Percentiles rank a stretch among this genome's conserved stretches.
Conservation (phyloP, 2,797 vertebrate species). For the Acropternis orthonyx region DNA sequence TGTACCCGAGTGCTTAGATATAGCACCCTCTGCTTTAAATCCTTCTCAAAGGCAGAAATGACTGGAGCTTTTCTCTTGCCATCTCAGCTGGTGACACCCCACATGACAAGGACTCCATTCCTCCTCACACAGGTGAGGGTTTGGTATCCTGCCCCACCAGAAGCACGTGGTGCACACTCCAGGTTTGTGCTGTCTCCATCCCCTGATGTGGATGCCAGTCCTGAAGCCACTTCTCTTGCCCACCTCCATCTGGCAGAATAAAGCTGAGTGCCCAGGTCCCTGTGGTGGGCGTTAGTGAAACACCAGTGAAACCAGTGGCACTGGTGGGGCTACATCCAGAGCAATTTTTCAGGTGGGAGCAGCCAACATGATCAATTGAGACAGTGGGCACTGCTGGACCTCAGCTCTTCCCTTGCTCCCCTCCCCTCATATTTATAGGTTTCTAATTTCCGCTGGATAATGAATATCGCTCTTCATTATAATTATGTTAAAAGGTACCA, state of each 20-base stretch:
- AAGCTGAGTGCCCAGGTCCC: not conserved
- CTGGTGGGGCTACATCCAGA: not conserved
- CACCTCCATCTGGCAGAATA: not conserved
- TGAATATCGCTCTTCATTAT: slow-evolving; percentile 62
- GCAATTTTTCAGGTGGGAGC: not conserved
- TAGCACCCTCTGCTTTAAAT: not conserved
- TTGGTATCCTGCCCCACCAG: not conserved
- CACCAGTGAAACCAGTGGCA: not conserved
- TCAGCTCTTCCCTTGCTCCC: slow-evolving; percentile 2
- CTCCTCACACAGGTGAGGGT: not conserved
- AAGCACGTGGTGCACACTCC: not conserved
- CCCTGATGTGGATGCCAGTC: not conserved
- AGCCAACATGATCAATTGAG: slow-evolving; percentile 18
- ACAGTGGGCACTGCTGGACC: slow-evolving; percentile 22
- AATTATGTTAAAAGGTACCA: slow-evolving; percentile 83
- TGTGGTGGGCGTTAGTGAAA: not conserved
- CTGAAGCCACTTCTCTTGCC: not conserved
- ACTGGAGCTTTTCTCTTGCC: not conserved
- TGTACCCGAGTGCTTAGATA: not conserved
- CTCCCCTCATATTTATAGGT: slow-evolving; percentile 60
- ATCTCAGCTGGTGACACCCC: not conserved
- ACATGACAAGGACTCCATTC: not conserved
- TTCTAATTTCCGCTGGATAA: slow-evolving; percentile 69
- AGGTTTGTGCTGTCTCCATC: not conserved
- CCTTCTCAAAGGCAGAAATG: not conserved